Conservation (phyloP, 92 coral and sea anemone genomes). For the Epizoanthus stellaris region DNA sequence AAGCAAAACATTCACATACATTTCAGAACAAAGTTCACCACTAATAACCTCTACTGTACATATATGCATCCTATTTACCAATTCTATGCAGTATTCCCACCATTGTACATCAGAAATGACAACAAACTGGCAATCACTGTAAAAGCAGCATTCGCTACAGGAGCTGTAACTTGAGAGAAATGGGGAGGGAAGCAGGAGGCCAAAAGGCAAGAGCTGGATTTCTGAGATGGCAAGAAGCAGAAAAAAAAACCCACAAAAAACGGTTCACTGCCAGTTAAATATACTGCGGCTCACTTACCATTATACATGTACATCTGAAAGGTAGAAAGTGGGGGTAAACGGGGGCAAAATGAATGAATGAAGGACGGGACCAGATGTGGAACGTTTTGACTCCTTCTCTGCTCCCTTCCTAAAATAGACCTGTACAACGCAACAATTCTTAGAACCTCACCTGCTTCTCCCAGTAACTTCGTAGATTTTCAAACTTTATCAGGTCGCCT, state of each 20-base stretch:
- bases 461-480: constrained; percentile 76
- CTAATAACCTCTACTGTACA: neutral
- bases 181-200: neutral
- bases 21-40: neutral
- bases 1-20: neutral
- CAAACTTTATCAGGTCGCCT: constrained; percentile 88
- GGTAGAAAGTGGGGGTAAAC: no score
- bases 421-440: neutral
- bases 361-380: no score
- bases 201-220: no score
- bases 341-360: no score
- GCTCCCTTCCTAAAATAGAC: neutral
- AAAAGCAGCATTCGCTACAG: neutral
- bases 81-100: neutral
- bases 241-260: no score
- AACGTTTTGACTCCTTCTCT: neutral
- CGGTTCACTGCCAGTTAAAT: no score
- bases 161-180: neutral
- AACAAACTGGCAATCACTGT: neutral
- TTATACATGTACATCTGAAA: no score
- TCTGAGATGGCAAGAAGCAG: no score
- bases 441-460: constrained; percentile 80
- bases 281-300: no score
- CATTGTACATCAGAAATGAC: neutral
- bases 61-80: neutral